Base-by-base conservation (phyloP, 2,113 vertebrate species). In the Cyprinodon variegatus region DNA sequence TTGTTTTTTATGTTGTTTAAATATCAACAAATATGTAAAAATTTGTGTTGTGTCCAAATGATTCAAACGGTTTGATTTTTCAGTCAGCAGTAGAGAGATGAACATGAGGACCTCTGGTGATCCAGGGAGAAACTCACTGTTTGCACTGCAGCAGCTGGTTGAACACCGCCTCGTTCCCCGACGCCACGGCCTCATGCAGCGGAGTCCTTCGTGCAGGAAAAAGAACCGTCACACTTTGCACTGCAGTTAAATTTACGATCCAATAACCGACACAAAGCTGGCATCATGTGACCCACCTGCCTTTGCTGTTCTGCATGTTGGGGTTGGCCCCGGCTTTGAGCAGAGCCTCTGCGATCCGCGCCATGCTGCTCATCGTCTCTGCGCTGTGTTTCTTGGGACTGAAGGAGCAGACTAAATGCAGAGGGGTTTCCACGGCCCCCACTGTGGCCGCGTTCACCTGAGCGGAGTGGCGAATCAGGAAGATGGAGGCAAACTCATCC, bases 301-400 rank as follows among this genome's bases (percentile, higher is more conserved):
- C 97, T 91, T 93, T 96, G 92, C 61, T 96, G 92, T 99, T 97
- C 67, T 99, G 97, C 97, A 98, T 98, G 90, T 98, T 99, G 17
- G 97, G 96, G 70, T 99, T 99, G 81, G 97, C 97, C 10, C 97
- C 96, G 0, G 97, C 95, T 88, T 96, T 96, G 37, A 99, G 90
- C 68, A 99, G 95, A 62, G 96, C 95, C 88, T 97, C 96, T 1
- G 98, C 95, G 0, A 99, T 98, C 43, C 89, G 94, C 0, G 96
- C 96, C 96, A 98, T 97, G 82, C 97, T 96, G 0, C 92, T 92
- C 96, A 98, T 96, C n/a, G 95, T 94, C 39, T 96, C 96, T 0
- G 84, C 90, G 0, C 92, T 91, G 88, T 97, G 96, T 65, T 97
- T 98, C 92, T 97, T 98, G 57, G 96, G 94, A 90, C 94, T 96